Base-by-base conservation (phyloP, 2,888 invertebrate genomes). In the Harpalus rubripes region DNA sequence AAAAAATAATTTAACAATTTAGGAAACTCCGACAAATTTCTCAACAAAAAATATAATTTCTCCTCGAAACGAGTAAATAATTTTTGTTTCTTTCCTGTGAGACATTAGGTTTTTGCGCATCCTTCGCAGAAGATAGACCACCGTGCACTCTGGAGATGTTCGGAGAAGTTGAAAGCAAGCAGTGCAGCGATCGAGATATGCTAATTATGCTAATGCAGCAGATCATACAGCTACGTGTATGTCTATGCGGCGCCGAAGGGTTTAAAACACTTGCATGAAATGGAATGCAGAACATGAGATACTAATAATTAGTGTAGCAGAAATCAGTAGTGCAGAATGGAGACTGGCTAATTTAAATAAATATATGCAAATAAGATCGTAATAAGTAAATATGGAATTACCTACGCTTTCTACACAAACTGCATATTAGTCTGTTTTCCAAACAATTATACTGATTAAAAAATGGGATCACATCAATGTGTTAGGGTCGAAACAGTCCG, bases 181-280 rank as follows among this genome's bases (percentile, higher is more conserved):
- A 18, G 41, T 74, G 72, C 72, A 74, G 72, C 72, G 72, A 74
- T 74, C 72, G 41, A 74, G 72, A 74, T 74, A 74, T 74, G 72
- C 72, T 74, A 74, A 74, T 74, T 74, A 74, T 74, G 72, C 72
- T 16, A 74, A 74, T 74, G 72, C 18, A 44, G 72, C 44, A 44
- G 16, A 74, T 74, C 72, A 74, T 68, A 59, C 59, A 15, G 16
- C 44, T 52, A 12, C 44, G 26, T 63, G 63, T 61, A 61, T 26
- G 65, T 72, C 41, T 39, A n/a, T 41, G 16, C 52, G 72, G 72
- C 72, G 72, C 72, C 72, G 72, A 26, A 52, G 44, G 44, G 44
- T 52, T 52, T 52, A 52, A 52, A 52, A 52, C 44, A 52, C 44
- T 52, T 52, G 44, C 12, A 52, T 12, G 44, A 12, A 52, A 52